Evolutionary conservation across 2,888 invertebrate species (phyloP).

Genomic region (Scotopteryx bipunctaria): DNA sequence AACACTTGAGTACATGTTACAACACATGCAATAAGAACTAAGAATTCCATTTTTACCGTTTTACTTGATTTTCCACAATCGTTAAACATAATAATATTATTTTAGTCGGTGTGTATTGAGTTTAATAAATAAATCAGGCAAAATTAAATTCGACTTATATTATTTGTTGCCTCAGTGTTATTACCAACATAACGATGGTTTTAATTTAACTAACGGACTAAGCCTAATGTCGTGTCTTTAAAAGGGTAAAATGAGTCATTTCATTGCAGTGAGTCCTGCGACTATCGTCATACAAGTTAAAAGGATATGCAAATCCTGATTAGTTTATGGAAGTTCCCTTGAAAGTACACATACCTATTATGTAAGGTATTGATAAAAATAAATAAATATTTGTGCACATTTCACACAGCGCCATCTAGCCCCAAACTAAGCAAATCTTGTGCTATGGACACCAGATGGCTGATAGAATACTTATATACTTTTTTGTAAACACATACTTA

Average conservation of each 20-base stretch:
- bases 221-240: neutral
- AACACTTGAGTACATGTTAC: slow-evolving; percentile 36
- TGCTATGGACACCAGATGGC: no score
- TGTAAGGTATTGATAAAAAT: no score
- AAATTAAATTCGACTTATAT: neutral
- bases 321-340: no score
- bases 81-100: no score
- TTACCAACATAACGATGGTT: neutral
- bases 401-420: no score
- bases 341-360: no score
- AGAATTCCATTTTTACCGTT: slow-evolving; percentile 38
- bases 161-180: neutral
- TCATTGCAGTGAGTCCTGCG: neutral
- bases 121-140: neutral
- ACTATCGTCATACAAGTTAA: neutral
- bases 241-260: neutral
- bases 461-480: no score
- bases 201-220: neutral
- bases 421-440: no score
- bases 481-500: no score
- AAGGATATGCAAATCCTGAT: no score
- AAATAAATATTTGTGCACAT: no score
- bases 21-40: slow-evolving; percentile 38
- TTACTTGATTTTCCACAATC: no score
- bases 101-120: neutral